Base-by-base conservation (phyloP, 2,888 invertebrate species). In the Thysanoteuthis rhombus region DNA sequence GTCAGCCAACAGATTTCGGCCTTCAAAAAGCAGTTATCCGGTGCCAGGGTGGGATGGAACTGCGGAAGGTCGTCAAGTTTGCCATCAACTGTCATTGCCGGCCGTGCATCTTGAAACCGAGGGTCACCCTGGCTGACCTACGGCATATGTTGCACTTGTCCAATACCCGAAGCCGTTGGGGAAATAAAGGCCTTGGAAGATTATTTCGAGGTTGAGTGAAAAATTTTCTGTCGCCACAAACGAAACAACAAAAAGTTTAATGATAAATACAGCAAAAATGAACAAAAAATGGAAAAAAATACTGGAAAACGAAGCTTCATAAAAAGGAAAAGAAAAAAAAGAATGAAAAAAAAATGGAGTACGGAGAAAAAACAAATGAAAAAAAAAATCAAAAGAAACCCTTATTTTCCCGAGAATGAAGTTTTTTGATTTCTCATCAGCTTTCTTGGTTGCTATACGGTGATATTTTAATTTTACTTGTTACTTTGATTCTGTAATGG, bases 41-140 rank as follows among this genome's bases (percentile, higher is more conserved):
- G 16, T 93, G 93, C 58, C 16, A 47, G 19, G 47, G 39, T 25
- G 93, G 93, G 12, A 47, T 47, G 28, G 22, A 93, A 36, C 16
- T 93, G 38, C 93, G 93, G 38, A 93, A 93, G 58, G 39, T 93
- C 47, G 93, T 93, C 10, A 93, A 93, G 36, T 93, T 93, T 47
- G 93, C 93, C 39, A 93, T 93, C 36, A 58, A 93, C 52, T 93
- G 93, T 38, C 93, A 93, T 32, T 93, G 93, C 38, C 47, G 93
- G 28, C 93, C 93, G 3, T 93, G 93, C 47, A n/a, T 93, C 25
- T 22, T 93, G 22, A 47, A 58, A 36, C 93, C 93, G 32, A 52
- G 52, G 58, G 52, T 93, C 28, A 93, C 93, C 32, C 52, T 93
- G 16, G 39, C 45, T 39, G 93, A 93, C 38, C 58, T 93, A 16